Base-by-base conservation (phyloP, 2,113 vertebrate species). In the Lutjanus erythropterus region DNA sequence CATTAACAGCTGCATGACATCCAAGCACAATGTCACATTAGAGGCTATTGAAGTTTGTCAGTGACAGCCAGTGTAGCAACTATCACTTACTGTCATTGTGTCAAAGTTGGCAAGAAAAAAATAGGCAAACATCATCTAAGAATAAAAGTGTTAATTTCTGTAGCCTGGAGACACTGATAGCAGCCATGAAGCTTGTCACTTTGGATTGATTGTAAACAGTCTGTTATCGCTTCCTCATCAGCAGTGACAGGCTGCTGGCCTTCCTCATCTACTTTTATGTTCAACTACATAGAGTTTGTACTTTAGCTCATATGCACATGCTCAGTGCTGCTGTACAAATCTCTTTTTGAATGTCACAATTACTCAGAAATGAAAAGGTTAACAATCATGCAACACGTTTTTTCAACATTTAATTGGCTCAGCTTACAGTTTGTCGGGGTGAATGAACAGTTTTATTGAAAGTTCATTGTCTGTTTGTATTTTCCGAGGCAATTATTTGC, bases 221-320 rank as follows among this genome's bases (percentile, higher is more conserved):
- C 6, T 61, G 53, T 72, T 71, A 66, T 61, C 58, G 15, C n/a
- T n/a, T n/a, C n/a, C n/a, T n/a, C n/a, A 37, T 78, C 72, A 71
- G 58, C 39, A 0, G 3, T n/a, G 58, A 59, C 60, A 78, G 42
- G 60, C 73, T 33, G 74, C 35, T 52, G 55, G 35, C 49, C 11
- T 16, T 27, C 25, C 39, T 66, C 60, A 33, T 76, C 42, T 65
- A 33, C 55, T 52, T 53, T 31, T 53, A 6, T 19, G 62, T 60
- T 42, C 3, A 9, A 19, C 4, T 33, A 3, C 29, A n/a, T n/a
- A 10, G 29, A 46, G 23, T 60, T 56, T 81, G 35, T 53, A 19
- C 29, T 55, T 6, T 23, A 47, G 18, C 29, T 69, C 35, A 39
- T 16, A 56, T 35, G 39, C 35, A 19, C 33, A 15, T 19, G 14